Evolutionary conservation across 2,113 vertebrate species (phyloP).

Genomic region (Herpailurus yagouaroundi): DNA sequence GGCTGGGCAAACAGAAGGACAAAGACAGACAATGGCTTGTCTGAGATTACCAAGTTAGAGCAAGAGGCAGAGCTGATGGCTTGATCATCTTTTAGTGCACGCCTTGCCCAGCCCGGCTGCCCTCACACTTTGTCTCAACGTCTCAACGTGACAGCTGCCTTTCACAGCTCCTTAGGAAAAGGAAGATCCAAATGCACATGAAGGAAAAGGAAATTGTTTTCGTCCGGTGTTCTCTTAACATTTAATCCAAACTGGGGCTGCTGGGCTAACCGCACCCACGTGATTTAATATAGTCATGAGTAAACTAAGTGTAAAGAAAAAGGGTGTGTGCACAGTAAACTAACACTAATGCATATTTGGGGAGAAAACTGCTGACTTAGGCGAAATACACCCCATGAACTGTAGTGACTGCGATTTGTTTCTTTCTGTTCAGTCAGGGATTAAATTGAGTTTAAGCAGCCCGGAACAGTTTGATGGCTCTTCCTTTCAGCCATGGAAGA

Average conservation of each 20-base stretch:
- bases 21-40: neutral
- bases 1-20: neutral
- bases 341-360: neutral
- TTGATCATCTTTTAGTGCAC: neutral
- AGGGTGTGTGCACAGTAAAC: neutral
- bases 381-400: neutral
- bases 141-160: neutral
- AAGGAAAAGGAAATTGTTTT: conserved; percentile 28
- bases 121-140: neutral
- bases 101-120: neutral
- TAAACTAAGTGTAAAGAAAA: conserved; percentile 20
- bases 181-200: conserved; percentile 14
- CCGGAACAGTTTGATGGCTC: conserved; percentile 36
- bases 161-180: neutral
- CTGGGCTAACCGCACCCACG: neutral
- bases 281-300: neutral
- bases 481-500: neutral
- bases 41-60: neutral
- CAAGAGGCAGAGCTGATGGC: neutral
- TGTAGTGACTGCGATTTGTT: conserved; percentile 49
- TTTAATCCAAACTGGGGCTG: neutral
- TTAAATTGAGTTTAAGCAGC: conserved; percentile 64
- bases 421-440: conserved; percentile 54
- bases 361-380: conserved; percentile 23
- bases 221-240: neutral